Evolutionary conservation across 2,888 invertebrate species (phyloP), one percentile per base, ranked within the genome.

Genomic region (Patella caerulea): DNA sequence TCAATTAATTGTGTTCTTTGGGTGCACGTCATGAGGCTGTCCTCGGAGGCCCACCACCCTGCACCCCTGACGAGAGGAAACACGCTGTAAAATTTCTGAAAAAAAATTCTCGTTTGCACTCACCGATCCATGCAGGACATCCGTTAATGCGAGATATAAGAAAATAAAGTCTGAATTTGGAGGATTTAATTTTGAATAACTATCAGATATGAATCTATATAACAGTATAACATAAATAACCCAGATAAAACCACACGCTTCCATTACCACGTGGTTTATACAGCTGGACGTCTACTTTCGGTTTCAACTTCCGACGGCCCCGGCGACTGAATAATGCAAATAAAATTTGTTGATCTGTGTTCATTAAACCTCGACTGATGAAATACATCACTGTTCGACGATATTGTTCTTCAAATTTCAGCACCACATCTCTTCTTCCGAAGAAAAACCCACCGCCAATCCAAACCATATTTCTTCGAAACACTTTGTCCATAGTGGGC

Each of bases 341-440:
- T 11, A 82, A 15, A 12, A 84, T 77, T 70, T 84, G 84, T 71
- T 84, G 83, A 71, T 84, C 84, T 1, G 84, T 81, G 59, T 77
- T 82, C 73, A 76, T 78, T 2, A 84, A 70, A 15, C 76, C 71
- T 69, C 79, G 69, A 15, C 71, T 53, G 1, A 84, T 70, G 70
- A 82, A 84, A 65, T 77, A 80, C 45, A 79, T 76, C 55, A 82
- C 81, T 12, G 83, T 81, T 19, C 55, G 72, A 24, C 75, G 77
- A 19, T 79, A 84, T 45, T 82, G 77, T 17, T 74, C 29, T 29
- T 72, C 81, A 77, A 79, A 83, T 24, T 73, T 73, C 15, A 79
- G 65, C 3, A 83, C 73, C 9, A 78, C 53, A 2, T 76, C 45
- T 3, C 73, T 71, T 14, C 59, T 45, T 34, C 81, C 84, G 17